Evolutionary conservation across 1,140 invertebrate genomes (phyloP).

Genomic region (Leptopilina boulardi): DNA sequence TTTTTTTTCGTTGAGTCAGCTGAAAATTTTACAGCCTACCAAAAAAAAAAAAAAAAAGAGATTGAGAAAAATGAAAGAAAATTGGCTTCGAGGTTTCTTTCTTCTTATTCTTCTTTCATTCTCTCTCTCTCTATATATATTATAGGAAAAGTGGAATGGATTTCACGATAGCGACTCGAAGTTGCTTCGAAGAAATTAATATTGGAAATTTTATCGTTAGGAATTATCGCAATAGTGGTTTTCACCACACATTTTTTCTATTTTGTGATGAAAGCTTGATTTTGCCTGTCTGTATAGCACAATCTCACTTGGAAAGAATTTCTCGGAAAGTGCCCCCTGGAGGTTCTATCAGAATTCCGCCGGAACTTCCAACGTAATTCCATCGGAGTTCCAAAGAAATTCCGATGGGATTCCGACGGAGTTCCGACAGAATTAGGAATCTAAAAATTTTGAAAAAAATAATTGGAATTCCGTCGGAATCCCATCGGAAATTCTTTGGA

Average conservation of each 20-base stretch:
- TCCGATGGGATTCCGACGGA: too few species aligned
- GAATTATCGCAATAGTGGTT: constrained; percentile 20
- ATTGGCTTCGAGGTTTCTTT: constrained; percentile 20
- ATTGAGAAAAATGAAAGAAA: background rate
- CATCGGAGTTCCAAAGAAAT: too few species aligned
- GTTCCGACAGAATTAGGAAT: too few species aligned
- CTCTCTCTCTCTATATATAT: too few species aligned
- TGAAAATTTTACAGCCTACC: background rate
- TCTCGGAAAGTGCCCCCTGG: too few species aligned
- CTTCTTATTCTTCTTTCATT: background rate
- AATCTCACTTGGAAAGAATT: too few species aligned
- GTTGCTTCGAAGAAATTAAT: constrained; percentile 22
- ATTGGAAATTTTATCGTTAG: constrained; percentile 37
- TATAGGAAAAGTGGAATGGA: background rate
- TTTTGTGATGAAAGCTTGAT: constrained; percentile 5
- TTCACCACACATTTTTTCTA: background rate
- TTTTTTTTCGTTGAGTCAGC: background rate
- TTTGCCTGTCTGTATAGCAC: background rate
- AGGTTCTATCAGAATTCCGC: too few species aligned
- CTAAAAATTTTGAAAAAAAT: too few species aligned
- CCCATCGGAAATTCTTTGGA: too few species aligned
- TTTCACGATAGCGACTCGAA: background rate
- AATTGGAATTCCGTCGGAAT: too few species aligned
- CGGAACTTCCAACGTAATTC: too few species aligned
- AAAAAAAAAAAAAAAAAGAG: background rate